phyloP scores from a whole-genome alignment of 2,113 vertebrate species.

The Ochotona princeps region DNA sequence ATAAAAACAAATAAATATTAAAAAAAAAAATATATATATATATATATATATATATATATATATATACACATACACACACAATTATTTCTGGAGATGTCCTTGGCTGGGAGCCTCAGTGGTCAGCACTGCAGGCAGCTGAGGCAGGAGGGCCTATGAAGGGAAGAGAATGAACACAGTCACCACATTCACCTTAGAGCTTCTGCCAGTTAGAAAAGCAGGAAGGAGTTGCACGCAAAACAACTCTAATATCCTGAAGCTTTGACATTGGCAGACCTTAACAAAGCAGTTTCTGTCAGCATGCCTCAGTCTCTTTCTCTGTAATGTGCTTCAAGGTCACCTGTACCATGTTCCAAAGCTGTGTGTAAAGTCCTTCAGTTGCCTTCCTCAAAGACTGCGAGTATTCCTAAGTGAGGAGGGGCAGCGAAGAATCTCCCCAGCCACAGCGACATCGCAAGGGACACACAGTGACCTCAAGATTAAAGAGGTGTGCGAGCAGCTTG shows the following conservation, averaged over 20 bases:
- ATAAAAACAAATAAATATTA: too few relatives aligned
- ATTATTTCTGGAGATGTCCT: background rate
- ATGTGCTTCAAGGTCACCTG: background rate
- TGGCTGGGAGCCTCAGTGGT: too few relatives aligned
- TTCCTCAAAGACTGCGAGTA: background rate
- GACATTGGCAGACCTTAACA: background rate
- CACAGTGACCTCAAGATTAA: slow-evolving; percentile 31
- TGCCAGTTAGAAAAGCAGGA: background rate
- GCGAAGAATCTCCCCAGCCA: background rate
- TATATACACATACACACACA: too few relatives aligned
- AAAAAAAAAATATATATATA: too few relatives aligned
- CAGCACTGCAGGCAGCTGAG: too few relatives aligned
- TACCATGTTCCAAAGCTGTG: background rate
- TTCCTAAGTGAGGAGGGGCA: background rate
- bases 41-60: too few relatives aligned
- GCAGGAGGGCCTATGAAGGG: accelerated
- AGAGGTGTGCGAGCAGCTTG: slow-evolving; percentile 65
- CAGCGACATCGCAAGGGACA: background rate
- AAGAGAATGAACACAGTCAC: background rate
- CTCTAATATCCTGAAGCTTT: background rate
- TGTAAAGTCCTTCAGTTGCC: background rate
- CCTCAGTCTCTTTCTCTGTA: background rate
- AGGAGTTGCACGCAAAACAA: background rate
- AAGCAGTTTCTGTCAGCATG: background rate
- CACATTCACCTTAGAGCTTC: background rate